phyloP scores from a whole-genome alignment of 2,797 vertebrate genomes.

The Choloepus didactylus region DNA sequence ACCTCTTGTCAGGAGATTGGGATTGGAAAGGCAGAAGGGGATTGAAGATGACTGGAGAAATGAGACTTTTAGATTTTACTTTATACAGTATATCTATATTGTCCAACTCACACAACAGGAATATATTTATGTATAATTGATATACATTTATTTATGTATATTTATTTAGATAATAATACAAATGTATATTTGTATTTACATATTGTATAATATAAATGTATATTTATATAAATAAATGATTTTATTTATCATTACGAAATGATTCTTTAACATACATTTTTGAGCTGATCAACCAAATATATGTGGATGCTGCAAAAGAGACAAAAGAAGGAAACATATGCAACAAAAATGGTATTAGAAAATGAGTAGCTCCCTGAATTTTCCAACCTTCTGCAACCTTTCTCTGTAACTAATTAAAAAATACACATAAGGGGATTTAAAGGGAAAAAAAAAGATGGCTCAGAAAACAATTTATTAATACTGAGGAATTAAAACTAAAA shows the following conservation, averaged over 20 bases:
- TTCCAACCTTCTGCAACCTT: neutral
- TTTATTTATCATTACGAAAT: neutral
- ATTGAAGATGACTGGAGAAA: neutral
- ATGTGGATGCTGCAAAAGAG: neutral
- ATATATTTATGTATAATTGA: neutral
- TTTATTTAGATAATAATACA: no score
- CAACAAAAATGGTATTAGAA: neutral
- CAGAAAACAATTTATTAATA: neutral
- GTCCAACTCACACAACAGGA: neutral
- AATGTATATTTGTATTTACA: no score
- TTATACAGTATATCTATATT: neutral
- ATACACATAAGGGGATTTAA: neutral
- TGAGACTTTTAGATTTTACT: neutral
- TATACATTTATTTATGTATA: neutral
- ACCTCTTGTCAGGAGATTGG: neutral
- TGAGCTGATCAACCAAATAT: neutral
- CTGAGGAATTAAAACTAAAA: neutral
- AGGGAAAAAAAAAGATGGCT: neutral
- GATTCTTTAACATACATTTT: neutral
- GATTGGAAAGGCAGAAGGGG: neutral
- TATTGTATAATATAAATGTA: no score
- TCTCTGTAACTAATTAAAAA: neutral
- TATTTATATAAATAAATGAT: no score
- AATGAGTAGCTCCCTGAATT: neutral
- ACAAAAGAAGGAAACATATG: neutral